Base-by-base conservation (phyloP, 2,113 vertebrate genomes). In the Bambusicola thoracicus region DNA sequence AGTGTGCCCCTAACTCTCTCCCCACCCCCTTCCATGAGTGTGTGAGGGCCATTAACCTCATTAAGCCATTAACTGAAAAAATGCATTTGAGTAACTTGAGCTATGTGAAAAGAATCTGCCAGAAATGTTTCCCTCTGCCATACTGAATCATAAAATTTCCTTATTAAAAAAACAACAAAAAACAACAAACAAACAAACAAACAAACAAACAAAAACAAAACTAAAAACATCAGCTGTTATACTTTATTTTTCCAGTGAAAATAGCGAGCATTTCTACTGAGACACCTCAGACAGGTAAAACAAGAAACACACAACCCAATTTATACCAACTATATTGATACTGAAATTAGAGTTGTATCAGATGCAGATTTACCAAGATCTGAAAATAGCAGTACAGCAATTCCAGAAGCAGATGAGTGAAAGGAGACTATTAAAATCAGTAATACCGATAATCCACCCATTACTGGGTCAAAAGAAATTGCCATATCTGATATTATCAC, bases 11-110 rank as follows among this genome's bases (percentile, higher is more conserved):
- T 65, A 20, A 10, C 55, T 62, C 32, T 11, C 13, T 68, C 13
- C 19, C 5, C 1, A 1, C 20, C 13, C 3, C 0, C 13, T 10
- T 0, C 18, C 38, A 34, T 12, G 36, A 32, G 5, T 43, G 8
- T 36, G 11, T 72, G 25, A 89, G 84, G 73, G 67, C 32, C 72
- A 90, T 63, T 88, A 49, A 84, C 43, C 65, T 65, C 4, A 41
- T n/a, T n/a, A n/a, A n/a, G n/a, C n/a, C n/a, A n/a, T n/a, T n/a
- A n/a, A 29, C 21, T 77, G 79, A 94, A 91, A 80, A 74, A 13
- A 69, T 1, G 2, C 8, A 58, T 72, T 81, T 89, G 38, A 75
- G 51, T 51, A 81, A 68, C 15, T 51, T 65, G 74, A 51, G 41
- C 20, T 63, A 38, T 13, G 6, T 55, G 73, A 92, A 85, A 87